Evolutionary conservation across 2,113 vertebrate genomes (phyloP).

Genomic region (Rhombomys opimus): DNA sequence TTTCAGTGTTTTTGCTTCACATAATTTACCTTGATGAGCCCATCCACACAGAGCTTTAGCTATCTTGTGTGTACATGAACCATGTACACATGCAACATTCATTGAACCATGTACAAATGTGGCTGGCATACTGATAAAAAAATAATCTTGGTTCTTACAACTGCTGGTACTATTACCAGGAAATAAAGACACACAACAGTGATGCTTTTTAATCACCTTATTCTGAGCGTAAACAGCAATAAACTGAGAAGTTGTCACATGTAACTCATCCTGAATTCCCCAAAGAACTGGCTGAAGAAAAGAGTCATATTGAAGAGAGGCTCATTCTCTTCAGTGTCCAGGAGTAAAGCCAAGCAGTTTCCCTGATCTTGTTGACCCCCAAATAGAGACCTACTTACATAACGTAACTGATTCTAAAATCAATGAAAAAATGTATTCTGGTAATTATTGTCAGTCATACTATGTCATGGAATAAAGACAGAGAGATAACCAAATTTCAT

Average conservation of each 20-base stretch:
- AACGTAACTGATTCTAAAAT: not conserved
- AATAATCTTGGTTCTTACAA: not conserved
- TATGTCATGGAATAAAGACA: not conserved
- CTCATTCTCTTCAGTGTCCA: not conserved
- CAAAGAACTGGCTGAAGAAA: not conserved
- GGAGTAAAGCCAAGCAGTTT: not conserved
- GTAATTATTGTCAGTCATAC: not conserved
- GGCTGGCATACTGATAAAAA: not conserved
- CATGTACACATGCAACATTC: not conserved
- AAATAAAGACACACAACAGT: not conserved
- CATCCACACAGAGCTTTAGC: not conserved
- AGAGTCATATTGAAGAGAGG: not conserved
- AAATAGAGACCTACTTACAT: not conserved
- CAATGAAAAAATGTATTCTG: not conserved
- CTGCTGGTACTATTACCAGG: not conserved
- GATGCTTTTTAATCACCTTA: not conserved
- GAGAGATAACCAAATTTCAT: not conserved
- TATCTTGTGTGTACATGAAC: too few species aligned
- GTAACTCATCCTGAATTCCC: not conserved
- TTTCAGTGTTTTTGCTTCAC: not conserved
- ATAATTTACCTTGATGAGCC: not conserved
- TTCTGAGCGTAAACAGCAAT: not conserved
- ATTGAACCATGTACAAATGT: not conserved
- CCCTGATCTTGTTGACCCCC: not conserved
- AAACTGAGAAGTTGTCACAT: not conserved